Conservation (phyloP, 2,888 invertebrate genomes). For the Dasysyrphus tricinctus region DNA sequence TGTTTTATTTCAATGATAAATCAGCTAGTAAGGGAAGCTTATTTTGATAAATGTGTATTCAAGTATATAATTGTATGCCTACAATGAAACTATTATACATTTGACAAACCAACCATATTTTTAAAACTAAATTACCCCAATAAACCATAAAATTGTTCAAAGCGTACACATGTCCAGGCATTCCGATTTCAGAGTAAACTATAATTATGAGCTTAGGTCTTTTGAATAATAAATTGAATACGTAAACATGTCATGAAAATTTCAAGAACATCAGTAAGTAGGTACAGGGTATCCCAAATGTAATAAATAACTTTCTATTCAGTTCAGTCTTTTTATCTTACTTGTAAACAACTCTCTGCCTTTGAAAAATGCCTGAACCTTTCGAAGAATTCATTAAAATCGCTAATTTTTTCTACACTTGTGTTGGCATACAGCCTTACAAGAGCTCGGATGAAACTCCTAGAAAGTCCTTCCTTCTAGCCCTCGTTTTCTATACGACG, state of each 20-base stretch:
- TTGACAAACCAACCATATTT: neutral
- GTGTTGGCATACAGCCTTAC: slow-evolving; percentile 78
- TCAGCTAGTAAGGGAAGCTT: no score
- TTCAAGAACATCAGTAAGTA: neutral
- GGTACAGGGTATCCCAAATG: neutral
- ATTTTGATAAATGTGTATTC: neutral
- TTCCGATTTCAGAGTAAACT: neutral
- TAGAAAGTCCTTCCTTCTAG: slow-evolving; percentile 48
- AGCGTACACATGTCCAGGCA: neutral
- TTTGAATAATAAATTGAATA: slow-evolving; percentile 8
- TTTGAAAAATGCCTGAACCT: neutral
- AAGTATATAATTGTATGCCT: neutral
- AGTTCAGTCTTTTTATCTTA: neutral
- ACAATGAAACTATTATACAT: neutral
- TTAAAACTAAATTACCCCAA: neutral
- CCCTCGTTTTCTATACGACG: slow-evolving; percentile 74
- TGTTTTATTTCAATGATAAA: no score
- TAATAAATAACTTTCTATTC: neutral
- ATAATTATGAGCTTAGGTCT: neutral
- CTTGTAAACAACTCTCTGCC: slow-evolving; percentile 4
- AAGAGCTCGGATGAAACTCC: slow-evolving; percentile 6
- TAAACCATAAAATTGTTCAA: neutral
- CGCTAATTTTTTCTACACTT: slow-evolving; percentile 77
- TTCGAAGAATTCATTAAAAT: slow-evolving; percentile 76
- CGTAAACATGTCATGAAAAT: slow-evolving; percentile 7